Evolutionary conservation across 2,888 invertebrate species (phyloP).

Genomic region (Ornithoptera priamus): DNA sequence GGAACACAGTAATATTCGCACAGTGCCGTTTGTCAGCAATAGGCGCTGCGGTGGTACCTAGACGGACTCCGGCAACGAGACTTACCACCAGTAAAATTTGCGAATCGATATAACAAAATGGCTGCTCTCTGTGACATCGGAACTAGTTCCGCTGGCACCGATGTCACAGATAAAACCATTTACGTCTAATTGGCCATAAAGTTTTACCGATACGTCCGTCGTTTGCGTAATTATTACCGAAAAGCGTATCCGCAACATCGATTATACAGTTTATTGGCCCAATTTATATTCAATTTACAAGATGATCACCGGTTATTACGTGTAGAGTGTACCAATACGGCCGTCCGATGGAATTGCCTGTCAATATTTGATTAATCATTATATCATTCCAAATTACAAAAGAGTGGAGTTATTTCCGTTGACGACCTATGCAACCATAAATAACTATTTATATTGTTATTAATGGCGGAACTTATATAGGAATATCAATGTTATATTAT

Average conservation of each 20-base stretch:
- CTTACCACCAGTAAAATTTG: too few relatives aligned
- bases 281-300: conserved; percentile 38
- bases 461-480: conserved; percentile 8
- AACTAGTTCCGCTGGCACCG: conserved; percentile 24
- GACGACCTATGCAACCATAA: neutral
- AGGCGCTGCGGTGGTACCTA: too few relatives aligned
- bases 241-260: conserved; percentile 29
- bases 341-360: conserved; percentile 11
- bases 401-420: neutral
- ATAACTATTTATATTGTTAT: conserved; percentile 8
- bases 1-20: too few relatives aligned
- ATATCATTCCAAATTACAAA: conserved; percentile 4
- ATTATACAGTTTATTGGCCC: conserved; percentile 34
- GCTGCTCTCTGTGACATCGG: too few relatives aligned
- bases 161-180: conserved; percentile 37
- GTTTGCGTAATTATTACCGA: conserved; percentile 36
- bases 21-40: too few relatives aligned
- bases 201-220: conserved; percentile 33
- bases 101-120: too few relatives aligned
- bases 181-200: conserved; percentile 44
- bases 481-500: neutral
- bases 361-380: conserved; percentile 23
- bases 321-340: conserved; percentile 19
- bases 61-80: too few relatives aligned
- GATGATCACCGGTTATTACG: conserved; percentile 25